A percentile compares a stretch with the other conserved stretches of the same genome.
Conservation (phyloP, 2,888 invertebrate species). For the Hesperia comma region DNA sequence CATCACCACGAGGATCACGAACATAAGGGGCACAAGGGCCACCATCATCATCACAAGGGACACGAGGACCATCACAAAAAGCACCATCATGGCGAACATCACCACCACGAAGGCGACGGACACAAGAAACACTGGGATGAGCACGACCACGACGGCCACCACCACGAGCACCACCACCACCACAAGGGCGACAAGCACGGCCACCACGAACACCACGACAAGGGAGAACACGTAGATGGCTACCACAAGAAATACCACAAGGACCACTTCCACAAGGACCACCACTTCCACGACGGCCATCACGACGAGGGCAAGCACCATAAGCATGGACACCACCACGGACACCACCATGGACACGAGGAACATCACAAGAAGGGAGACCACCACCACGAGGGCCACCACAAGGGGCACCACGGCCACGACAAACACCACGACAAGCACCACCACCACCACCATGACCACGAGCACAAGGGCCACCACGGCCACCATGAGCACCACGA, state of each 20-base stretch:
- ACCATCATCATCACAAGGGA: constrained; percentile 90
- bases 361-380: constrained; percentile 92
- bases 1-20: constrained; percentile 89
- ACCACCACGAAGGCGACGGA: constrained; percentile 89
- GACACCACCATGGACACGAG: constrained; percentile 88
- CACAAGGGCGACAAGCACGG: constrained; percentile 91
- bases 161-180: constrained; percentile 90
- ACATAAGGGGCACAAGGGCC: constrained; percentile 89
- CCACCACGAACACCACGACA: constrained; percentile 93
- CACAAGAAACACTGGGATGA: constrained; percentile 92
- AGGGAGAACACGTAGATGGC: constrained; percentile 91
- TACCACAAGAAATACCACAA: constrained; percentile 94
- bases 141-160: constrained; percentile 88
- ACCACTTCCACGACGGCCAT: constrained; percentile 94
- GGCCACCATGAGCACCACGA: constrained; percentile 90
- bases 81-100: constrained; percentile 89
- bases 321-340: constrained; percentile 90
- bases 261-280: constrained; percentile 94
- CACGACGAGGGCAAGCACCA: constrained; percentile 92
- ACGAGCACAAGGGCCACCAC: constrained; percentile 91
- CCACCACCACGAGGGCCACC: constrained; percentile 90
- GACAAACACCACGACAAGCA: constrained; percentile 92
- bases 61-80: constrained; percentile 91
- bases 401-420: constrained; percentile 90
- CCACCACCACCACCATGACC: constrained; percentile 91